Evolutionary conservation across 1,140 invertebrate genomes (phyloP).

Genomic region (Bursaphelenchus mucronatus): DNA sequence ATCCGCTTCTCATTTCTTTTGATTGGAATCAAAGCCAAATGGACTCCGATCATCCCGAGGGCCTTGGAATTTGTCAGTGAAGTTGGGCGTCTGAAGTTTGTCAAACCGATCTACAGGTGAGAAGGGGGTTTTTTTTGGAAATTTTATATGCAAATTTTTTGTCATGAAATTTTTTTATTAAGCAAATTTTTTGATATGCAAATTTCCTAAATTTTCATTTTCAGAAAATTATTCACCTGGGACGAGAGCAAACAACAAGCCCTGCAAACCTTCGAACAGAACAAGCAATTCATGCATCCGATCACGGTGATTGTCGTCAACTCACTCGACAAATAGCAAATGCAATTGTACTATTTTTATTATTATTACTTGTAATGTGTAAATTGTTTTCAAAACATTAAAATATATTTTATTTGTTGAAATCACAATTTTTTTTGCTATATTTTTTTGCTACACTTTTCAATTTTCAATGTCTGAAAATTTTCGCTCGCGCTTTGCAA

Average conservation of each 20-base stretch:
- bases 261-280: slow-evolving; percentile 34
- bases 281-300: slow-evolving; percentile 40
- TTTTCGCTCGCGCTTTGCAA: no score
- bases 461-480: no score
- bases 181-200: no score
- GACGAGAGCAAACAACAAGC: slow-evolving; percentile 24
- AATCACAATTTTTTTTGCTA: no score
- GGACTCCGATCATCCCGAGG: slow-evolving; percentile 68
- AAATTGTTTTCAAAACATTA: no score
- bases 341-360: no score
- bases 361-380: no score
- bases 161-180: no score
- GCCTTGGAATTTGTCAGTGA: slow-evolving; percentile 75
- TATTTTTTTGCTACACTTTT: no score
- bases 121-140: background rate
- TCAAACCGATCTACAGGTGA: slow-evolving; percentile 74
- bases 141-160: no score
- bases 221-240: slow-evolving; percentile 47
- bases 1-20: slow-evolving; percentile 67
- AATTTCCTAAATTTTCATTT: background rate
- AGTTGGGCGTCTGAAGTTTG: slow-evolving; percentile 84
- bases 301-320: slow-evolving; percentile 27
- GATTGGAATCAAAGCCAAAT: slow-evolving; percentile 71
- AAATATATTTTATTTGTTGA: no score
- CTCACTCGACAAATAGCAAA: no score